Percentiles rank a stretch among this genome's conserved stretches.
Evolutionary conservation across 1,140 invertebrate species (phyloP).

Genomic region (Drosophila quadrilineata): DNA sequence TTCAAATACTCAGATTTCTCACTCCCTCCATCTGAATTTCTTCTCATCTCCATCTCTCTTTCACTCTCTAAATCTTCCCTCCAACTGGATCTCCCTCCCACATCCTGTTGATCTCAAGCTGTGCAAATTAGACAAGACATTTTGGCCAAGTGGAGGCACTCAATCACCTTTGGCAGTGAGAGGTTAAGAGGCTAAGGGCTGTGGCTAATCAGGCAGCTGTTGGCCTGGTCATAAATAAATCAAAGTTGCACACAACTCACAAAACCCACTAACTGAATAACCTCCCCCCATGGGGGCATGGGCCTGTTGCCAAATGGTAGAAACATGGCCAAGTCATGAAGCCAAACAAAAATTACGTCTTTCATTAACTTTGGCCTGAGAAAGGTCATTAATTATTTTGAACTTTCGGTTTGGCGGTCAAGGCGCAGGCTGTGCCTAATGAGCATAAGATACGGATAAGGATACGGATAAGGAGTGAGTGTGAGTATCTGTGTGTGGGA

Average conservation of each 20-base stretch:
- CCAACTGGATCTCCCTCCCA: not conserved
- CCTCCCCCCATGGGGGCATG: conserved; percentile 36
- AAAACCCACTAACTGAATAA: conserved; percentile 6
- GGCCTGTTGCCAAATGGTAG: not conserved
- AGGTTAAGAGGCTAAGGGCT: conserved; percentile 54
- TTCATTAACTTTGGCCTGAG: conserved; percentile 75
- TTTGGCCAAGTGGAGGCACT: conserved; percentile 49
- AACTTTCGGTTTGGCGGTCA: conserved; percentile 69
- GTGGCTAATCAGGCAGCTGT: conserved; percentile 65
- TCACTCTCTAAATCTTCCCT: not conserved
- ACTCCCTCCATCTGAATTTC: too few species aligned
- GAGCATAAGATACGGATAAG: conserved; percentile 68
- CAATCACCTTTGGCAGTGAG: conserved; percentile 48
- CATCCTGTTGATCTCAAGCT: too few species aligned
- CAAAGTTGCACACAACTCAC: conserved; percentile 37
- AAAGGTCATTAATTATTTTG: conserved; percentile 79
- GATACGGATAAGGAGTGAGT: conserved; percentile 1
- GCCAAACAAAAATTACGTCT: conserved; percentile 70
- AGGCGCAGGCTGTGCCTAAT: conserved; percentile 75
- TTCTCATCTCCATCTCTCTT: not conserved
- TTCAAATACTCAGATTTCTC: too few species aligned
- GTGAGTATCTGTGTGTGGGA: conserved; percentile 21
- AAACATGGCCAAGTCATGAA: conserved; percentile 15
- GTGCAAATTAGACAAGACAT: conserved; percentile 68
- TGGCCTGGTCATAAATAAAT: conserved; percentile 68